Percentiles rank a stretch among this genome's conserved stretches.
These are phyloP conservation scores for Alcedo atthis DNA, from an alignment of 2,797 vertebrate genomes.

Conservation along the genomic window DNA sequence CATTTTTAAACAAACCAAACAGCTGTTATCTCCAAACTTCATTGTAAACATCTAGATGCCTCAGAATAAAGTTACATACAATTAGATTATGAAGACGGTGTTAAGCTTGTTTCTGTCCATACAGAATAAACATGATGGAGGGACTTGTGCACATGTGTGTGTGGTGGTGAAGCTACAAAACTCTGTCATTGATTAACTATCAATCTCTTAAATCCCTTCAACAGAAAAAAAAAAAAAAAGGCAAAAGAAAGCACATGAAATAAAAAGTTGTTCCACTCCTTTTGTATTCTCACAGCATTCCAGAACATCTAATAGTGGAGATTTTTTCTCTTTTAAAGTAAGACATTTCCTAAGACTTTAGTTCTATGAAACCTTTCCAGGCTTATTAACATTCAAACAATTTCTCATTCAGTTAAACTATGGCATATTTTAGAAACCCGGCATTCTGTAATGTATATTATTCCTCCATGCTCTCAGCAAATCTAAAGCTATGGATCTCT, in stretches of 20 bases:
- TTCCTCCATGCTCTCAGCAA: neutral
- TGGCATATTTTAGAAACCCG: neutral
- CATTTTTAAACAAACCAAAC: neutral
- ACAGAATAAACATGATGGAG: neutral
- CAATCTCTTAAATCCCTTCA: neutral
- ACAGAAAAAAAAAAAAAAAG: neutral
- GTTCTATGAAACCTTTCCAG: neutral
- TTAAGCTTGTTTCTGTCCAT: neutral
- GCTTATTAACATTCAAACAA: neutral
- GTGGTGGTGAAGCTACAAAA: neutral
- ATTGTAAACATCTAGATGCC: neutral
- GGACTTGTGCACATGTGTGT: fast-evolving
- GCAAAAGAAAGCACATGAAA: neutral
- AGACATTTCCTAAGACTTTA: neutral
- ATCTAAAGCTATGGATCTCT: neutral
- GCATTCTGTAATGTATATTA: neutral
- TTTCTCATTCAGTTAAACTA: neutral
- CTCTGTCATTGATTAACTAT: neutral
- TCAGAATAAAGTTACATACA: neutral
- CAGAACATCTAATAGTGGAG: neutral
- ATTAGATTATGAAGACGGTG: neutral
- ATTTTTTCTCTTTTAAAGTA: neutral
- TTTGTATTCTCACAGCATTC: neutral
- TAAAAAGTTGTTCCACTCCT: neutral
- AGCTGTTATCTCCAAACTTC: neutral